These are phyloP conservation scores for Spisula solida DNA, from an alignment of 2,888 invertebrate genomes.

Conservation along the genomic window DNA sequence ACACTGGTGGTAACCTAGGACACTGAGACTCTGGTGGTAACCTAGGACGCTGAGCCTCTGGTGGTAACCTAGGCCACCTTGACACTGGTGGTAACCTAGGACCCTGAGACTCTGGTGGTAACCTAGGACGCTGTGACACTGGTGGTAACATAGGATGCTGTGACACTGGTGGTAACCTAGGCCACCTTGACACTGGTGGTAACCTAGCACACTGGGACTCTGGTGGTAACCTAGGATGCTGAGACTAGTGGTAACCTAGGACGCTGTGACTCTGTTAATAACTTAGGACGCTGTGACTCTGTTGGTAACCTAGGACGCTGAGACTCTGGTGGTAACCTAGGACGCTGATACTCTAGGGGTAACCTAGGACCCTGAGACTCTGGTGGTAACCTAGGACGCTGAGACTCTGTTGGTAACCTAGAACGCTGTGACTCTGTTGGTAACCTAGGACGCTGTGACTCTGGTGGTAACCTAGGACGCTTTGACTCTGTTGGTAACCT, in stretches of 20 bases:
- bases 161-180: neutral
- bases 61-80: neutral
- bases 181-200: neutral
- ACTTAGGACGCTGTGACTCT: neutral
- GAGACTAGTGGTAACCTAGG: neutral
- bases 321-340: neutral
- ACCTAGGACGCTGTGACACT: neutral
- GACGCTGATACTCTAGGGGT: too few relatives aligned
- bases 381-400: neutral
- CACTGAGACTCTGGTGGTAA: neutral
- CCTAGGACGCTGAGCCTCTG: neutral
- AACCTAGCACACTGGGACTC: neutral
- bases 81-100: too few relatives aligned
- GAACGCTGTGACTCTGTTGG: too few relatives aligned
- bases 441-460: too few relatives aligned
- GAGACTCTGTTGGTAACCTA: too few relatives aligned
- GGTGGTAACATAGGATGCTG: neutral
- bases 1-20: too few relatives aligned
- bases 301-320: neutral
- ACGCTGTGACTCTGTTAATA: neutral
- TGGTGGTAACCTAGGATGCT: neutral
- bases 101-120: neutral
- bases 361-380: neutral
- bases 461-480: too few relatives aligned
- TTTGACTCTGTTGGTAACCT: too few relatives aligned